phyloP scores from a whole-genome alignment of 2,797 vertebrate genomes.

The Pygocentrus nattereri region DNA sequence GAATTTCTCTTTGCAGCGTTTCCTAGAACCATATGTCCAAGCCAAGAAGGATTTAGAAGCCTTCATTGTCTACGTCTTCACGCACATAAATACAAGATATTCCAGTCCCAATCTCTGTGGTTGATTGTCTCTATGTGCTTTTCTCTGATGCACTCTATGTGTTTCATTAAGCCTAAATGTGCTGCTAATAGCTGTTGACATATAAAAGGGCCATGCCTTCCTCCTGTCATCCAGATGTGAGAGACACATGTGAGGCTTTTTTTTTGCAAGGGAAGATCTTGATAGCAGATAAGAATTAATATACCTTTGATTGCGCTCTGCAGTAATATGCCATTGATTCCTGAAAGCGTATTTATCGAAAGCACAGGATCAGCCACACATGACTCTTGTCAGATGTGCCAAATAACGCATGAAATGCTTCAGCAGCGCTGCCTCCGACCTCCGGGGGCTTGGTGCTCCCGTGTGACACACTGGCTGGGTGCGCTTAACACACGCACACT shows the following conservation, averaged over 20 bases:
- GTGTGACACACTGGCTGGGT: constrained; percentile 22
- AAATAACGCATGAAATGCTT: constrained; percentile 52
- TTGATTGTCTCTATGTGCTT: neutral
- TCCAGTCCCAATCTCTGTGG: neutral
- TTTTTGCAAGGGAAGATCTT: constrained; percentile 50
- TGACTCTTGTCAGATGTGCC: constrained; percentile 54
- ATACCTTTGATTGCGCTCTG: constrained; percentile 51
- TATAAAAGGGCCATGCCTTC: constrained; percentile 52
- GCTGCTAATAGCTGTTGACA: constrained; percentile 54
- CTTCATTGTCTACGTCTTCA: neutral
- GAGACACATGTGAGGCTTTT: constrained; percentile 48
- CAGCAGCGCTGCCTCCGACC: constrained; percentile 42
- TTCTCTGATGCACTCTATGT: constrained; percentile 10
- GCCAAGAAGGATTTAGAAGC: neutral
- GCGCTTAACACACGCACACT: constrained; percentile 12
- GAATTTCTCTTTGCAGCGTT: too few relatives aligned
- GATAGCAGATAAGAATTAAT: constrained; percentile 48
- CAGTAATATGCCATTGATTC: constrained; percentile 51
- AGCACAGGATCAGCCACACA: constrained; percentile 33
- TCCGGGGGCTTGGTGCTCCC: constrained; percentile 43
- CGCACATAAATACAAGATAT: too few relatives aligned
- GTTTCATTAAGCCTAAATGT: constrained; percentile 51
- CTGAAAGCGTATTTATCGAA: constrained; percentile 46
- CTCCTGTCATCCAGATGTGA: constrained; percentile 54
- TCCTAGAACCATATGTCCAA: neutral